Percentiles rank a stretch among this genome's conserved stretches.
These are phyloP conservation scores for Cynocephalus volans DNA, from an alignment of 2,113 vertebrate species.

Conservation along the genomic window DNA sequence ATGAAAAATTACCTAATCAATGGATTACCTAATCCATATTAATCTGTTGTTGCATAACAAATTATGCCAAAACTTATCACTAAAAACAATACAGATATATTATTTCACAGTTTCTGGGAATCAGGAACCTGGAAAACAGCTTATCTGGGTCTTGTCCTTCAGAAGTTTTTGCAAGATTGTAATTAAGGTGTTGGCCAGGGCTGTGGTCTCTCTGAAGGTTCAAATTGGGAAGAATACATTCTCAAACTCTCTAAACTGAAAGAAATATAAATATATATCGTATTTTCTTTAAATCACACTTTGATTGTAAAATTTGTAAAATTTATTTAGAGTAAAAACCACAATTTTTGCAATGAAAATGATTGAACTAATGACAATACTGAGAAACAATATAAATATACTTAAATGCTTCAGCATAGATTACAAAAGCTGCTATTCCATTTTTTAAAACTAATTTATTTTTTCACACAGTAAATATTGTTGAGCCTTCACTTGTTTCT, in stretches of 20 bases:
- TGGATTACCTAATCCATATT: neutral
- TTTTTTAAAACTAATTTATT: neutral
- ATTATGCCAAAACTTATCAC: neutral
- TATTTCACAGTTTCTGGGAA: neutral
- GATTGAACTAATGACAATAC: neutral
- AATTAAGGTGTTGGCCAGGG: neutral
- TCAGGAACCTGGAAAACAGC: neutral
- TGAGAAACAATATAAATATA: neutral
- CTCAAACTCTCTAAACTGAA: neutral
- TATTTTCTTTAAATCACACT: conserved; percentile 25
- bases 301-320: neutral
- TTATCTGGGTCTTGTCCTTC: neutral
- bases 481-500: neutral
- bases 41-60: neutral
- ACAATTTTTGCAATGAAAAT: neutral
- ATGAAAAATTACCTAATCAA: neutral
- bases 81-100: neutral
- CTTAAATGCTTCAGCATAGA: neutral
- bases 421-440: neutral
- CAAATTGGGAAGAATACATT: neutral
- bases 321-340: neutral
- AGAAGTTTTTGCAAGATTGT: neutral
- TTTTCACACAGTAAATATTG: neutral
- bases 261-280: neutral
- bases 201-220: neutral